Percentiles rank a stretch among this genome's conserved stretches.
Evolutionary conservation across 2,797 vertebrate genomes (phyloP).

Genomic region (Alcedo quadribrachys): DNA sequence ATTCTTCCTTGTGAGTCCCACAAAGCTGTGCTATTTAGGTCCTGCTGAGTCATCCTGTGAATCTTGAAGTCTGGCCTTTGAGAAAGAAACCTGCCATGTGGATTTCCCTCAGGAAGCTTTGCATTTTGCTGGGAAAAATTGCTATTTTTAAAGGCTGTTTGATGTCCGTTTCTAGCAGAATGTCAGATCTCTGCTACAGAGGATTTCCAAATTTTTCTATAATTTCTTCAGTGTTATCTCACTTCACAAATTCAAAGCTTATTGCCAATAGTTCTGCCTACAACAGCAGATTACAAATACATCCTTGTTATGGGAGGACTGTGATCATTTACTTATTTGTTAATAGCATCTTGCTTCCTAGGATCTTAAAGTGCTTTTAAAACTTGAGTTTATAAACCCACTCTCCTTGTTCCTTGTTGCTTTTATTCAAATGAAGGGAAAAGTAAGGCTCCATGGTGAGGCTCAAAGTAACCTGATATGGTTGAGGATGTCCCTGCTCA

Average conservation of each 20-base stretch:
- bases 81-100: background rate
- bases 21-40: background rate
- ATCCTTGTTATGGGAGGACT: background rate
- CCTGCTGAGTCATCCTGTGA: background rate
- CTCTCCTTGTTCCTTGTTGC: background rate
- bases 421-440: background rate
- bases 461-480: too few relatives aligned
- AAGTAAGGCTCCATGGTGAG: background rate
- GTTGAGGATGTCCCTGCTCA: too few relatives aligned
- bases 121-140: background rate
- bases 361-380: background rate
- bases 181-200: background rate
- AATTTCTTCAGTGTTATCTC: background rate
- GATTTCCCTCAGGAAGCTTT: background rate
- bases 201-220: background rate
- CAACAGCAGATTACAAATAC: background rate
- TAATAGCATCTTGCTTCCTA: background rate
- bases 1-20: background rate
- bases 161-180: background rate
- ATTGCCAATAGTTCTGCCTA: background rate
- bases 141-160: background rate
- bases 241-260: background rate
- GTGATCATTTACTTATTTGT: background rate
- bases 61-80: background rate
- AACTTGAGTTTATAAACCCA: background rate